phyloP scores from a whole-genome alignment of 2,888 invertebrate species.

The Meteorus cinctellus region DNA sequence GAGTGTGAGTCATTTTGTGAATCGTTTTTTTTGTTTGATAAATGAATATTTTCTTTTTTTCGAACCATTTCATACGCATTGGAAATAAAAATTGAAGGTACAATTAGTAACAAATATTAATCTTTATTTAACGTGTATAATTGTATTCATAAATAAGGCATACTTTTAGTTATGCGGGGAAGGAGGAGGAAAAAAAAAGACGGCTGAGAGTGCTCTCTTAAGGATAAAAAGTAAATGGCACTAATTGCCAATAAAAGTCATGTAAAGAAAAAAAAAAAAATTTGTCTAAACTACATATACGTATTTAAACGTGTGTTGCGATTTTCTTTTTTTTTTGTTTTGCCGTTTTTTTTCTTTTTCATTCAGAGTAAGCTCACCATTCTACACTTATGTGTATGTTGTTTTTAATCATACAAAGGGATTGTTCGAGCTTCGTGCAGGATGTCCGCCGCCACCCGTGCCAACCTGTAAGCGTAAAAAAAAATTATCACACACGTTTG shows the following conservation, averaged over 20 bases:
- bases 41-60: conserved; percentile 29
- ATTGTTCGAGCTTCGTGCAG: conserved; percentile 75
- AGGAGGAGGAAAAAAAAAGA: conserved; percentile 28
- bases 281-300: conserved; percentile 62
- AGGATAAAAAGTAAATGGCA: conserved; percentile 65
- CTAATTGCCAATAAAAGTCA: conserved; percentile 68
- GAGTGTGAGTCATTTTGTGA: conserved; percentile 63
- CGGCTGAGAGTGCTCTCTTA: conserved; percentile 39
- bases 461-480: conserved; percentile 61
- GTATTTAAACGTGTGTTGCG: conserved; percentile 60
- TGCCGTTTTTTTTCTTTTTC: conserved; percentile 42
- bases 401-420: conserved; percentile 76
- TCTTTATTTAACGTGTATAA: conserved; percentile 70
- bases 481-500: conserved; percentile 13
- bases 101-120: conserved; percentile 71
- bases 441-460: conserved; percentile 66
- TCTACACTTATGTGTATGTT: conserved; percentile 50
- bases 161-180: conserved; percentile 62
- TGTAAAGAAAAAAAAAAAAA: conserved; percentile 58
- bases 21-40: conserved; percentile 38
- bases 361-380: conserved; percentile 61
- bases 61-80: conserved; percentile 16
- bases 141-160: conserved; percentile 71
- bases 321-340: conserved; percentile 52
- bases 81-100: conserved; percentile 46